Base-by-base conservation (phyloP, 2,113 vertebrate species). In the Ploceus nigricollis region DNA sequence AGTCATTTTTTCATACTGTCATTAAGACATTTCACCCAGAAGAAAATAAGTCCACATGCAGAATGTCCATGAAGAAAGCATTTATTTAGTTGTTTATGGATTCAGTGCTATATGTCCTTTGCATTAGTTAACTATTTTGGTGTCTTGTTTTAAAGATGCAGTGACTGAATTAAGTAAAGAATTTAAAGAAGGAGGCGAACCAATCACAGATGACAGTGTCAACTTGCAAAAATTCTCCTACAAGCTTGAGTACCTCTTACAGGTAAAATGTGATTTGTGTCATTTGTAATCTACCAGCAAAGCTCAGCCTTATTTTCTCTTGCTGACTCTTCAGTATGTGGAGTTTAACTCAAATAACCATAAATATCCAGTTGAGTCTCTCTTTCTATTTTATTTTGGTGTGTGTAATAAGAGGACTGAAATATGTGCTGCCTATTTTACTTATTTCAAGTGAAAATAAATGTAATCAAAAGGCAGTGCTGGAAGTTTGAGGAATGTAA, bases 191-290 rank as follows among this genome's bases (percentile, higher is more conserved):
- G 97, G 91, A n/a, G 98, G 98, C 33, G 99, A 99, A 75, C 99
- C 99, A 0, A 96, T 99, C 89, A 99, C 99, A 15, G 99, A 99
- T 44, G 99, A 99, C 98, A 99, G 98, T 78, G 75, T 97, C 94
- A 99, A 97, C 96, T 97, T 99, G 93, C 99, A 99, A 90, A 99
- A 99, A 93, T 99, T 99, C 94, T 99, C 98, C 86, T 99, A 98
- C 87, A 99, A 99, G 87, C 98, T 99, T 11, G 99, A 99, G 82
- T 99, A 99, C 90, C 98, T 99, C 89, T 96, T 99, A 45, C 99
- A 99, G 98, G 99, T 99, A 94, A 97, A 97, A 95, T 51, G 25
- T 63, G 5, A 44, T 47, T 8, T 72, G 18, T 85, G 39, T 79
- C 6, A 4, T 76, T 65, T 64, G 9, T 85, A 82, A 76, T 66